Conservation (phyloP, 2,113 vertebrate genomes). For the Phylloscopus whistleri region DNA sequence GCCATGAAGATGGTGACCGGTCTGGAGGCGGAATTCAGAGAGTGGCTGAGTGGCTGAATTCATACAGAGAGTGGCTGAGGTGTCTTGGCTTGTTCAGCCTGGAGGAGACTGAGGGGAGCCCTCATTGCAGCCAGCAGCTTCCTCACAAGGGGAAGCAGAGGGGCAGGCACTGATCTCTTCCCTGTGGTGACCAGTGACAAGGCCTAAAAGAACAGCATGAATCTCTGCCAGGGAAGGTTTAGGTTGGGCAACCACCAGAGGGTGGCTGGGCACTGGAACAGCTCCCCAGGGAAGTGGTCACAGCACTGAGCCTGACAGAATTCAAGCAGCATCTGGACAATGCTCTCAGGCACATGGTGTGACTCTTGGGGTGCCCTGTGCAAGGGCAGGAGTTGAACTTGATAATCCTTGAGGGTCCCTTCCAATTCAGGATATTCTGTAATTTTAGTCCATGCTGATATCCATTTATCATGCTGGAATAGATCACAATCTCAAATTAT, state of each 20-base stretch:
- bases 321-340: background rate
- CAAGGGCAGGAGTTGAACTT: background rate
- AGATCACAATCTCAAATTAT: background rate
- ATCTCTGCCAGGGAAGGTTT: background rate
- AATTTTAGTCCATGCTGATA: background rate
- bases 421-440: background rate
- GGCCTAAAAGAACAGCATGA: background rate
- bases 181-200: background rate
- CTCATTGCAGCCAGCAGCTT: background rate
- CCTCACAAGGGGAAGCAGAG: background rate
- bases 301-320: background rate
- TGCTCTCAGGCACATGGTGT: background rate
- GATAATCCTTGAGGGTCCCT: background rate
- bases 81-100: background rate
- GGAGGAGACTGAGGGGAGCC: background rate
- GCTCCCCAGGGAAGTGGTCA: background rate
- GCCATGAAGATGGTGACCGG: background rate
- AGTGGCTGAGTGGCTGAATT: background rate
- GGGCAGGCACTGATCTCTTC: background rate
- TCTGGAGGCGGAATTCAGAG: background rate
- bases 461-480: background rate
- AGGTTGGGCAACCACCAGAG: background rate
- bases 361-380: background rate
- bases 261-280: background rate
- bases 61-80: background rate